Evolutionary conservation across 2,888 invertebrate genomes (phyloP), one percentile per base, ranked within the genome.

Genomic region (Tyria jacobaeae): DNA sequence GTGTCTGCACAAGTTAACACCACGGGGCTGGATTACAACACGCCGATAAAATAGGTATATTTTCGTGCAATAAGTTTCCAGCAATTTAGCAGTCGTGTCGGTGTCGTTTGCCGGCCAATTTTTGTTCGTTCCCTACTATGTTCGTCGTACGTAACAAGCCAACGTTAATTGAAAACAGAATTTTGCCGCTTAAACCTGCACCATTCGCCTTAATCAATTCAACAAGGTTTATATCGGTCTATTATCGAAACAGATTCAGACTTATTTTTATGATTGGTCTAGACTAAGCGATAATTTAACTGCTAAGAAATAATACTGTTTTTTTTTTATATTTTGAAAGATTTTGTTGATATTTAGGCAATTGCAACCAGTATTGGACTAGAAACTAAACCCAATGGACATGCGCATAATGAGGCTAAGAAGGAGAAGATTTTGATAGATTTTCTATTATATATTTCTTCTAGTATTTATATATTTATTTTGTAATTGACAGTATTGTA

Each of bases 131-230:
- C 68, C 71, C 75, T 76, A 69, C 79, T 74, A 75, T 83, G 85
- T 87, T 78, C 76, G 70, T 73, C 75, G 76, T 72, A 70, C 68
- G 76, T 84, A 86, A 92, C 92, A 93, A 90, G 91, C 84, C 77
- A 71, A 66, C 81, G 86, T 87, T 93, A 93, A 93, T 93, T 93
- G 91, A 90, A 92, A 90, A 85, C 79, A 84, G 85, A 78, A 83
- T 89, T 90, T 89, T 86, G 83, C 81, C 86, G 86, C 83, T 84
- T 89, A 88, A 87, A 86, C 83, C 83, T 37, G 54, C 68, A 68
- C 68, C 77, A 81, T 71, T 75, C 70, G 78, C 62, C 66, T 71
- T 82, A 81, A 87, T 85, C 78, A 78, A 78, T 66, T 63, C 66
- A 60, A 61, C 49, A 74, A 68, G 62, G 65, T 71, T 1, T 12